Conservation (phyloP, 2,888 invertebrate genomes). For the Pollenia angustigena region DNA sequence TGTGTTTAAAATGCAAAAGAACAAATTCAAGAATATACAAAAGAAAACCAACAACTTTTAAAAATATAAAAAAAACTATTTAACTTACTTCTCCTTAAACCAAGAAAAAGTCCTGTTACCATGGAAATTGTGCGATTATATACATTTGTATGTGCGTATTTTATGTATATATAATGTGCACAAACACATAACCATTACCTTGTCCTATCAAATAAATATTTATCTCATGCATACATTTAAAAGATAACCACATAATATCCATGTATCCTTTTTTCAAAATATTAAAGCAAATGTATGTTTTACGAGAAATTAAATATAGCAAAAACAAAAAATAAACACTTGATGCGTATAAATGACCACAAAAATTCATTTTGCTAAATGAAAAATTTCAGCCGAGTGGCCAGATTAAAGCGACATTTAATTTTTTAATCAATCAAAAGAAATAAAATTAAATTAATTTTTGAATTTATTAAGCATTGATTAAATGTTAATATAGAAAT, state of each 20-base stretch:
- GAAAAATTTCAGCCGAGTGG: slow-evolving; percentile 20
- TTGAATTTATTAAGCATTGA: background rate
- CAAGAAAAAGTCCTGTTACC: background rate
- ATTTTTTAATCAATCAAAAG: background rate
- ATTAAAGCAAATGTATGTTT: background rate
- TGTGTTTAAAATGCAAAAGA: slow-evolving; percentile 34
- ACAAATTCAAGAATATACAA: background rate
- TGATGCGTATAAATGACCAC: slow-evolving; percentile 55
- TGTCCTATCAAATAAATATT: slow-evolving; percentile 40
- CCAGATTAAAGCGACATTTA: slow-evolving; percentile 18
- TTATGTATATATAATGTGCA: background rate
- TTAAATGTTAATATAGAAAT: background rate
- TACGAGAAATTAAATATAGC: slow-evolving; percentile 24
- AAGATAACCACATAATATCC: background rate
- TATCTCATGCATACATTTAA: slow-evolving; percentile 5
- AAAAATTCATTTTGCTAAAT: slow-evolving; percentile 51
- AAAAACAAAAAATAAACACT: slow-evolving; percentile 27
- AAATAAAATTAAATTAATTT: background rate
- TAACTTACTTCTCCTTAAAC: background rate
- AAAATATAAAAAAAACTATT: background rate
- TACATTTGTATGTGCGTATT: background rate
- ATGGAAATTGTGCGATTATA: background rate
- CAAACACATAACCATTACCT: background rate
- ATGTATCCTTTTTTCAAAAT: background rate
- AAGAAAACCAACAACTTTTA: background rate